Evolutionary conservation across 2,113 vertebrate genomes (phyloP), one percentile per base, ranked within the genome.

Genomic region (Myotis lucifugus): DNA sequence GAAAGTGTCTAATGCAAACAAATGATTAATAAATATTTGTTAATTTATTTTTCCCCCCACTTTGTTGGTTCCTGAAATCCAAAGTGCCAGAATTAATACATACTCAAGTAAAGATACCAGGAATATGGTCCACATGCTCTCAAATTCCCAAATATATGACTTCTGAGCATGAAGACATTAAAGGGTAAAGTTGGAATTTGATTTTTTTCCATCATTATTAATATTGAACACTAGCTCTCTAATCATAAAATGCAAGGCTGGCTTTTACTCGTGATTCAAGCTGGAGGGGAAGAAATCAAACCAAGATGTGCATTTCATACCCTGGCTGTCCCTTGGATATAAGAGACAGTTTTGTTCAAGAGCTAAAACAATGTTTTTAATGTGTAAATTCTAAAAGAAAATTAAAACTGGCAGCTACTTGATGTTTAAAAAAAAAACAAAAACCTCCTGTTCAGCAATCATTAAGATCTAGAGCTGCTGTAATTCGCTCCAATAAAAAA

Each of bases 401-500:
- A 94, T 90, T 97, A 70, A 92, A 97, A 97, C 40, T 96, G 85
- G 54, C 76, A 97, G 54, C 73, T 89, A 95, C 54, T 93, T 91
- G 61, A 89, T 72, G 48, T 59, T 95, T 76, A 88, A 88, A 95
- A 15, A 66, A 72, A 18, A 48, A 85, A 64, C 2, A 77, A 79
- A 95, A 64, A 42, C 15, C 48, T 96, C 64, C 76, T 85, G 79
- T 93, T 96, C 77, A 95, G 54, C 46, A 94, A 48, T 76, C 85
- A 91, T 95, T 93, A 97, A 95, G 72, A 97, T 70, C 27, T 96
- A 94, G 70, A 96, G 46, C 78, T 92, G 7, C 34, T 83, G 19
- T 76, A 77, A 92, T 90, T 97, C 81, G 42, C 54, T 91, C 32
- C 78, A 96, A 97, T 77, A 97, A 96, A 98, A 98, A 97, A 97